Evolutionary conservation across 2,888 invertebrate species (phyloP).

Genomic region (Troides helena): DNA sequence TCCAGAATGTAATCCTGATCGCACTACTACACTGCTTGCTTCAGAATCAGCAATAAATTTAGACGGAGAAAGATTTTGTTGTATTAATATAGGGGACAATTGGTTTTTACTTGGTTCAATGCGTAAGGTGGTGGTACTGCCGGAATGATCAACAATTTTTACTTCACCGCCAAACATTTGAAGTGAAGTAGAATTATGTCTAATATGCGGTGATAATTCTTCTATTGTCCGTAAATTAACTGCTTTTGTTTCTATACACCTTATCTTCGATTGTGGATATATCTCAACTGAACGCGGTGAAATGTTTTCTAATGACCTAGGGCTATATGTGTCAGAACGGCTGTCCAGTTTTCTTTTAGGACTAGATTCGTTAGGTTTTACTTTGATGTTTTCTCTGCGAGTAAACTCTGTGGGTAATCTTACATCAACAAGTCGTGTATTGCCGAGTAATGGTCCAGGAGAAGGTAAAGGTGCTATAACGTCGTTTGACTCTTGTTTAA

Average conservation of each 20-base stretch:
- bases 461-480: conserved; percentile 86
- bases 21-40: conserved; percentile 86
- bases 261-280: conserved; percentile 73
- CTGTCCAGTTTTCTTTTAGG: conserved; percentile 69
- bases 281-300: conserved; percentile 66
- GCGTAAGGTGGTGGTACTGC: conserved; percentile 84
- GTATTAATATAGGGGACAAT: conserved; percentile 79
- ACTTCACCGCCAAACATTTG: conserved; percentile 91
- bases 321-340: conserved; percentile 65
- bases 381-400: conserved; percentile 62
- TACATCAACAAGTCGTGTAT: conserved; percentile 88
- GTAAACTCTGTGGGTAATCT: conserved; percentile 66
- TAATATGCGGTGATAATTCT: conserved; percentile 80
- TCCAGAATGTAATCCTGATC: conserved; percentile 90
- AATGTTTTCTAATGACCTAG: conserved; percentile 64
- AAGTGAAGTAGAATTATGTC: conserved; percentile 75
- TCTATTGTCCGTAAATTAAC: conserved; percentile 77
- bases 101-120: conserved; percentile 83
- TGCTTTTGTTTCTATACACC: conserved; percentile 72
- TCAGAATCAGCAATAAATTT: conserved; percentile 69
- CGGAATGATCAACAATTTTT: conserved; percentile 85
- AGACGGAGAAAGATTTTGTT: conserved; percentile 72
- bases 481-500: conserved; percentile 70
- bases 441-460: conserved; percentile 90
- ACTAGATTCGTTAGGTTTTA: conserved; percentile 57